These are phyloP conservation scores for Cheilosia grossa DNA, from an alignment of 2,888 invertebrate genomes.

Conservation along the genomic window DNA sequence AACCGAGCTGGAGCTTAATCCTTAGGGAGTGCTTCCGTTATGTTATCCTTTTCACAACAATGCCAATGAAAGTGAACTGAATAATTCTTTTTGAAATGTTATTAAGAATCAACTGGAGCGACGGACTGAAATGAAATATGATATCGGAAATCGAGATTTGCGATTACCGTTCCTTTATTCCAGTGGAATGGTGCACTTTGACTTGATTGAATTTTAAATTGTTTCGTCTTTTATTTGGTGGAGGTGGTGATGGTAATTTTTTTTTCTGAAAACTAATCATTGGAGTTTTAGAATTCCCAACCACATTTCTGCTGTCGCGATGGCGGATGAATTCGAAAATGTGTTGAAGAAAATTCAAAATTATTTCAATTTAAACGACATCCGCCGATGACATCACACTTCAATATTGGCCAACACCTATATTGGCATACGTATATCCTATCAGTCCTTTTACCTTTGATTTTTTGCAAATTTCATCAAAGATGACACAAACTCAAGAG, in stretches of 20 bases:
- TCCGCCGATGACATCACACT: too few species aligned
- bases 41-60: conserved; percentile 17
- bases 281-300: too few species aligned
- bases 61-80: conserved; percentile 13
- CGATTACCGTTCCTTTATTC: conserved; percentile 11
- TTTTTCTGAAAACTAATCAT: not conserved
- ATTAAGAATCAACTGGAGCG: conserved; percentile 31
- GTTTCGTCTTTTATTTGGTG: not conserved
- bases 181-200: conserved; percentile 9
- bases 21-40: conserved; percentile 25
- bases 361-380: too few species aligned
- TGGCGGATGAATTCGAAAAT: too few species aligned
- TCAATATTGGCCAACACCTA: too few species aligned
- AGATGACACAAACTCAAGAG: too few species aligned
- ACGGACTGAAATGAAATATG: conserved; percentile 37
- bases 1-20: conserved; percentile 1
- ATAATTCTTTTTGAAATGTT: conserved; percentile 43
- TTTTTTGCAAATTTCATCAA: too few species aligned
- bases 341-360: too few species aligned
- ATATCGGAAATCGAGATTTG: conserved; percentile 34
- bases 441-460: too few species aligned
- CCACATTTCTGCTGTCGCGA: not conserved
- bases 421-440: too few species aligned
- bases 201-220: conserved; percentile 34
- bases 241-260: not conserved